phyloP scores from a whole-genome alignment of 2,113 vertebrate genomes.

The Camelus dromedarius region DNA sequence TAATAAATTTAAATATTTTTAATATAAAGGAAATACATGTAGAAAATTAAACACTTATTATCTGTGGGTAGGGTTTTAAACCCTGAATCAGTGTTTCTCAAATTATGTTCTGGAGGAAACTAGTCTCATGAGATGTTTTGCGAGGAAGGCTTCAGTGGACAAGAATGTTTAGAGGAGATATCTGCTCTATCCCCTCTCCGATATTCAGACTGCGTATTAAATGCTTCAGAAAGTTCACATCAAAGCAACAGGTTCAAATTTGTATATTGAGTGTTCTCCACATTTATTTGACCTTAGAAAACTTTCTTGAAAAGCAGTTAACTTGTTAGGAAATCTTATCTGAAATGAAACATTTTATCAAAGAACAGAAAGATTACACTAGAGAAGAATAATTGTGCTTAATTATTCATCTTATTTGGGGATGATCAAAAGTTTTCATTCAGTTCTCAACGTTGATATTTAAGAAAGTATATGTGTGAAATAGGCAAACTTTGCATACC shows the following conservation, averaged over 20 bases:
- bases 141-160: background rate
- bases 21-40: background rate
- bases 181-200: background rate
- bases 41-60: background rate
- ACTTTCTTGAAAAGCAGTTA: background rate
- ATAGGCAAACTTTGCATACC: background rate
- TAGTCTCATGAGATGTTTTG: background rate
- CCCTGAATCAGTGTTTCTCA: background rate
- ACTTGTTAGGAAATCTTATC: background rate
- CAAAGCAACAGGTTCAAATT: background rate
- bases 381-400: background rate
- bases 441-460: background rate
- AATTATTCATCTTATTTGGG: background rate
- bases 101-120: background rate
- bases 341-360: slow-evolving; percentile 5
- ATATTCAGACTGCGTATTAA: background rate
- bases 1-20: slow-evolving; percentile 10
- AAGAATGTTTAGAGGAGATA: background rate
- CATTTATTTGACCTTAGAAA: slow-evolving; percentile 18
- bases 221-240: background rate
- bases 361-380: background rate
- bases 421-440: background rate
- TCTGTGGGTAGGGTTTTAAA: background rate
- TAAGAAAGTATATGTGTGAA: background rate
- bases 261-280: background rate